These are phyloP conservation scores for Melinaea marsaeus DNA, from an alignment of 2,888 invertebrate genomes.

Conservation along the genomic window DNA sequence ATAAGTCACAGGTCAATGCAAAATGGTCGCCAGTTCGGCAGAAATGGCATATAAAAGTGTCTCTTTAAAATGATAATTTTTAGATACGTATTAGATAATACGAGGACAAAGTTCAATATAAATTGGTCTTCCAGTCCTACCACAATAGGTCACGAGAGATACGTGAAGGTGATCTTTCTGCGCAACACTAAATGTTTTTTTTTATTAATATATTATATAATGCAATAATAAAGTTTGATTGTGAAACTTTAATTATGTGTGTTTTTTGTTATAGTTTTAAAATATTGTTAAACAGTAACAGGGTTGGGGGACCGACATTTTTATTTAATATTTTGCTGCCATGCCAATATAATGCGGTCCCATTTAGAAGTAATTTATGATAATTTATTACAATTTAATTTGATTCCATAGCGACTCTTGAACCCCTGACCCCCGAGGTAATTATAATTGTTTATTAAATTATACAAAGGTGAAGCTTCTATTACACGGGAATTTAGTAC, in stretches of 20 bases:
- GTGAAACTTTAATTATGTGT: too few species aligned
- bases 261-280: too few species aligned
- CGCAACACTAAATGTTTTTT: conserved; percentile 19
- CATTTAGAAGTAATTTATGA: neutral
- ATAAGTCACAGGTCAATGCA: conserved; percentile 30
- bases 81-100: conserved; percentile 11
- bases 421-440: conserved; percentile 12
- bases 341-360: too few species aligned
- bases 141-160: conserved; percentile 44
- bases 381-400: conserved; percentile 4
- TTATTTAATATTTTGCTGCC: too few species aligned
- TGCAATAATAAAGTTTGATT: too few species aligned
- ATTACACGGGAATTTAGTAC: neutral
- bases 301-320: too few species aligned
- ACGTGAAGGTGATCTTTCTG: conserved; percentile 40
- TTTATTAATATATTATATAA: neutral
- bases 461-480: conserved; percentile 14
- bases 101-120: conserved; percentile 17
- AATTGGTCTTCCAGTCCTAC: conserved; percentile 42
- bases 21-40: conserved; percentile 35
- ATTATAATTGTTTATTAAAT: conserved; percentile 9
- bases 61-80: conserved; percentile 10
- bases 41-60: conserved; percentile 1
- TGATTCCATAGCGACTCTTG: conserved; percentile 15
- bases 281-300: too few species aligned